Evolutionary conservation across 2,113 vertebrate genomes (phyloP).

Genomic region (Equus przewalskii): DNA sequence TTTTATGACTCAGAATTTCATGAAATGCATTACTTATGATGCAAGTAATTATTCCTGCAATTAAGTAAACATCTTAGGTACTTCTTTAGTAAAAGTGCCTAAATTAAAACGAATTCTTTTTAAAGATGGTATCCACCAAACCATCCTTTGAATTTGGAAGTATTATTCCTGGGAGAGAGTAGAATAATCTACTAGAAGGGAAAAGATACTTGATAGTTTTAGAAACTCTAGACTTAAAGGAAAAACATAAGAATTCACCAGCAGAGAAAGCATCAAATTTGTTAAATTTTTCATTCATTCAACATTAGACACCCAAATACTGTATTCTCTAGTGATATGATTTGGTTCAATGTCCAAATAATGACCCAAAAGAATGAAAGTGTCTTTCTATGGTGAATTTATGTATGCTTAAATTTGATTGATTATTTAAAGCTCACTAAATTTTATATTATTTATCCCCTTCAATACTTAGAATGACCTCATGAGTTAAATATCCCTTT

Average conservation of each 20-base stretch:
- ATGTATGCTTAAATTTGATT: background rate
- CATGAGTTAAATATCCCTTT: background rate
- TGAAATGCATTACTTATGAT: background rate
- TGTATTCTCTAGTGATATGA: background rate
- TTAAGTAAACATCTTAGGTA: background rate
- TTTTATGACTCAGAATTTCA: background rate
- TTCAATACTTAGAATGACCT: background rate
- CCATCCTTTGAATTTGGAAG: background rate
- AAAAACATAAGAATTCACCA: background rate
- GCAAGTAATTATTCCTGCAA: background rate
- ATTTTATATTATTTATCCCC: background rate
- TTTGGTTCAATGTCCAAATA: background rate
- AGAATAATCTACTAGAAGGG: background rate
- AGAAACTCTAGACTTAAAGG: background rate
- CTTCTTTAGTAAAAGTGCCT: background rate
- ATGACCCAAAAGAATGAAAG: background rate
- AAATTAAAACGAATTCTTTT: background rate
- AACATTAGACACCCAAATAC: background rate
- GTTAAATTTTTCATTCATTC: background rate
- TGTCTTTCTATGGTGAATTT: background rate
- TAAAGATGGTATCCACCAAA: background rate
- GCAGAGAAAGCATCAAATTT: background rate
- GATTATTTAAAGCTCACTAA: background rate
- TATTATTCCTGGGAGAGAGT: background rate
- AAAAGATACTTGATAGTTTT: background rate